Percentiles rank a stretch among this genome's conserved stretches.
Evolutionary conservation across 1,140 invertebrate genomes (phyloP).

Genomic region (Trachymyrmex cornetzi): DNA sequence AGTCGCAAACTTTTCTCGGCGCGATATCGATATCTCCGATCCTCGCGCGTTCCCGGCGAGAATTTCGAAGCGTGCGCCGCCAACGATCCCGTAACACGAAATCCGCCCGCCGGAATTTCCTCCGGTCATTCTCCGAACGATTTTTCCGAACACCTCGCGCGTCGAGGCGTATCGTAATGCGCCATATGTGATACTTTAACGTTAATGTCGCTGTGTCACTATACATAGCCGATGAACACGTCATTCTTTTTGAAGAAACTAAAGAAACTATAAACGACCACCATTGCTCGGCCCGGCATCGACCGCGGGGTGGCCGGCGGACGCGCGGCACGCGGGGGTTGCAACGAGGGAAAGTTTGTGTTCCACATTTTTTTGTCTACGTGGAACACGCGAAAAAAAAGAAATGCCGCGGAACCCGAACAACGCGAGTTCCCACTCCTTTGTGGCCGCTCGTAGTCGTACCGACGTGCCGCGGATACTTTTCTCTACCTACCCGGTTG

Average conservation of each 20-base stretch:
- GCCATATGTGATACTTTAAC: conserved; percentile 74
- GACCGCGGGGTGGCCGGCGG: conserved; percentile 48
- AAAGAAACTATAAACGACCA: conserved; percentile 76
- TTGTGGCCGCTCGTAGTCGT: neutral
- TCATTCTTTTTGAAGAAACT: conserved; percentile 85
- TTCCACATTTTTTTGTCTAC: conserved; percentile 68
- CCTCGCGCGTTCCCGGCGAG: conserved; percentile 24
- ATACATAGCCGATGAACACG: conserved; percentile 84
- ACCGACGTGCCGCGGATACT: neutral
- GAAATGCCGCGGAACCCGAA: conserved; percentile 33
- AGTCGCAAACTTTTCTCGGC: conserved; percentile 23
- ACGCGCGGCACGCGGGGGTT: conserved; percentile 18
- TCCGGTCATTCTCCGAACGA: neutral
- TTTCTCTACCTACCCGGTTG: conserved; percentile 10
- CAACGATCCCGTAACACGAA: conserved; percentile 19
- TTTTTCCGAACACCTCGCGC: conserved; percentile 41
- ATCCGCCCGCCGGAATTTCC: neutral
- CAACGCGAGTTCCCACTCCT: conserved; percentile 1
- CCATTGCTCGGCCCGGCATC: conserved; percentile 66
- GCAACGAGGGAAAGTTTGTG: conserved; percentile 65
- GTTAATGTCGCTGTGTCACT: conserved; percentile 78
- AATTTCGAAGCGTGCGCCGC: neutral
- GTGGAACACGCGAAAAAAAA: conserved; percentile 52
- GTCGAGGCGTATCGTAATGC: conserved; percentile 34
- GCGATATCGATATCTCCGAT: conserved; percentile 23